Base-by-base conservation (phyloP, 1,140 invertebrate species). In the Drosophila ercepeae region DNA sequence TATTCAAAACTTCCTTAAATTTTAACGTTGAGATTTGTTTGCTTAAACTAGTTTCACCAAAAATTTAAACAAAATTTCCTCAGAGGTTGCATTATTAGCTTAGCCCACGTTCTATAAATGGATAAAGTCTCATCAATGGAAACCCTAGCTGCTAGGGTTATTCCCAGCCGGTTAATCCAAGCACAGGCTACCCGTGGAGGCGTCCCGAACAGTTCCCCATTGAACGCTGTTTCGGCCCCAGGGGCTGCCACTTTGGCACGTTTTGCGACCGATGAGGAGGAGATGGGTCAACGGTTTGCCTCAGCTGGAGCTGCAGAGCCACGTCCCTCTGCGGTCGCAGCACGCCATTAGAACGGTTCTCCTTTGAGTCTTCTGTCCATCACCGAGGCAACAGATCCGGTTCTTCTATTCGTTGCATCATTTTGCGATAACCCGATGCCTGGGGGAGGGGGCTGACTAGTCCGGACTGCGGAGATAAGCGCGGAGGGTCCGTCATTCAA, bases 271-370 rank as follows among this genome's bases (percentile, higher is more conserved):
- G 19, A 18, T 94, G 95, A 5, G 96, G 96, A 89, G 93, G 96
- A 0, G 93, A 91, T 95, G 0, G 93, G 93, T 8, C 93, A 93
- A 59, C 96, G 96, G 95, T 92, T 96, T 77, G 77, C 95, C 96
- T 1, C 96, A 96, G 90, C 95, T 96, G 89, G 95, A 97, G 60
- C 59, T 21, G 11, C 18, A 42, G 3, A 19, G 8, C 39, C 92
- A 96, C 36, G 95, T 95, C 48, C 95, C 96, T 89, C 92, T 93
- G 11, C 95, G 95, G 75, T 93, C 95, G 6, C 92, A 93, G 57
- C 95, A 94, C 6, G 97, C 97, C 84, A 94, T 97, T 7, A 96
- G 2, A 96, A 97, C 86, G 95, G 95, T 9, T 96, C 96, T 21
- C 89, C 49, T 72, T 96, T 4, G 45, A 95, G 95, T 69, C 94